A percentile compares a stretch with the other conserved stretches of the same genome.
These are phyloP conservation scores for Gymnorhina tibicen DNA, from an alignment of 2,113 vertebrate species.

Conservation along the genomic window DNA sequence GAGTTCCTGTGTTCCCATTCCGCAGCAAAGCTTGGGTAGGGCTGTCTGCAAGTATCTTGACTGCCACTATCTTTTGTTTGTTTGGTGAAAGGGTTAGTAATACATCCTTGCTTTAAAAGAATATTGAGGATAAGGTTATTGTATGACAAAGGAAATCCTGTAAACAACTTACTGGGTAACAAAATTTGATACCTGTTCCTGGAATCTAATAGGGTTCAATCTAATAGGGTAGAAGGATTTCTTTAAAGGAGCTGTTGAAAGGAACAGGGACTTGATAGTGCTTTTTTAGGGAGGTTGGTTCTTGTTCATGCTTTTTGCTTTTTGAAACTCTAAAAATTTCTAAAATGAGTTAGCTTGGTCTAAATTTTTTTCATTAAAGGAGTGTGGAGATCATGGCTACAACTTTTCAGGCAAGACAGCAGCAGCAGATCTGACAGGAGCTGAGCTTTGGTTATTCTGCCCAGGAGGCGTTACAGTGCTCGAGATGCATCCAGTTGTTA, in stretches of 20 bases:
- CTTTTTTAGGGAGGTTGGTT: not conserved
- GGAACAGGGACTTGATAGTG: not conserved
- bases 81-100: not conserved
- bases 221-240: not conserved
- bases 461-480: not conserved
- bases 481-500: not conserved
- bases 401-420: not conserved
- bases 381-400: not conserved
- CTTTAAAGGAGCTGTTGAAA: not conserved
- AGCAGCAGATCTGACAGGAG: not conserved
- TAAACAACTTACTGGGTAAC: not conserved
- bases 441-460: not conserved
- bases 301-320: not conserved
- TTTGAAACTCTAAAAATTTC: not conserved
- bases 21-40: fast-evolving
- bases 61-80: not conserved
- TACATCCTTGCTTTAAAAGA: not conserved
- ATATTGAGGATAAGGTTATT: not conserved
- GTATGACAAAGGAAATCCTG: not conserved
- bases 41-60: not conserved
- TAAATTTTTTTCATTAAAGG: not conserved
- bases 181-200: not conserved
- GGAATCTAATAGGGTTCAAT: not conserved
- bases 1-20: not conserved
- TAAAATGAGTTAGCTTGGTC: not conserved